Evolutionary conservation across 1,140 invertebrate species (phyloP).

Genomic region (Drosophila lacteicornis): DNA sequence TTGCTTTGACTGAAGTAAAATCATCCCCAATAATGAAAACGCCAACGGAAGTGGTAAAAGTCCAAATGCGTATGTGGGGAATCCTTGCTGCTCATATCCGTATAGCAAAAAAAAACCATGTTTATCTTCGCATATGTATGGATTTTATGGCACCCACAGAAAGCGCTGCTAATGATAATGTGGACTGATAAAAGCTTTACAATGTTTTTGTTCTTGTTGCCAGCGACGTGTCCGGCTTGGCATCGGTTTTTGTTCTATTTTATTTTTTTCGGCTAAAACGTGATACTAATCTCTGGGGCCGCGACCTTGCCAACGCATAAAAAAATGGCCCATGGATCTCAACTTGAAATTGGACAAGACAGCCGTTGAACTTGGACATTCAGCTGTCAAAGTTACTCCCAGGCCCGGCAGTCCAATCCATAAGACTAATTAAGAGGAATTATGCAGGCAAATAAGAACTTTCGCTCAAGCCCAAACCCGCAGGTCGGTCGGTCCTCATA

Average conservation of each 20-base stretch:
- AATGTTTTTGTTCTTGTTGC: constrained; percentile 55
- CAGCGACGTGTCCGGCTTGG: constrained; percentile 53
- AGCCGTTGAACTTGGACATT: constrained; percentile 2
- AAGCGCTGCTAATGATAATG: constrained; percentile 61
- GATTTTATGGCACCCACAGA: constrained; percentile 47
- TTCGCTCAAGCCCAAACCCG: constrained; percentile 19
- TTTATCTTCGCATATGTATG: constrained; percentile 19
- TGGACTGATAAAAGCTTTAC: constrained; percentile 74
- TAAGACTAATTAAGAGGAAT: constrained; percentile 54
- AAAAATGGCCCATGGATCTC: constrained; percentile 21
- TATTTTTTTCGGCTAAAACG: constrained; percentile 42
- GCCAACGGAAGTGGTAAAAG: constrained; percentile 23
- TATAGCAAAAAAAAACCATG: neutral
- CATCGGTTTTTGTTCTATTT: constrained; percentile 19
- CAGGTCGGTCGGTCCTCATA: constrained; percentile 4
- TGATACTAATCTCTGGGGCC: constrained; percentile 63
- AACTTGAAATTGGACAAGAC: constrained; percentile 26
- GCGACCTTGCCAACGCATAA: constrained; percentile 29
- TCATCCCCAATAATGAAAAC: constrained; percentile 2
- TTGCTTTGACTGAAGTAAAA: neutral
- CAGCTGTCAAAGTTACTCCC: constrained; percentile 52
- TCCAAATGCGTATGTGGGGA: constrained; percentile 33
- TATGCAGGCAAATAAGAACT: constrained; percentile 33
- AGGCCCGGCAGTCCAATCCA: constrained; percentile 6
- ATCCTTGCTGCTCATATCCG: constrained; percentile 20